A percentile compares a stretch with the other conserved stretches of the same genome.
phyloP scores from a whole-genome alignment of 2,888 invertebrate species.

The Pomacea canaliculata region DNA sequence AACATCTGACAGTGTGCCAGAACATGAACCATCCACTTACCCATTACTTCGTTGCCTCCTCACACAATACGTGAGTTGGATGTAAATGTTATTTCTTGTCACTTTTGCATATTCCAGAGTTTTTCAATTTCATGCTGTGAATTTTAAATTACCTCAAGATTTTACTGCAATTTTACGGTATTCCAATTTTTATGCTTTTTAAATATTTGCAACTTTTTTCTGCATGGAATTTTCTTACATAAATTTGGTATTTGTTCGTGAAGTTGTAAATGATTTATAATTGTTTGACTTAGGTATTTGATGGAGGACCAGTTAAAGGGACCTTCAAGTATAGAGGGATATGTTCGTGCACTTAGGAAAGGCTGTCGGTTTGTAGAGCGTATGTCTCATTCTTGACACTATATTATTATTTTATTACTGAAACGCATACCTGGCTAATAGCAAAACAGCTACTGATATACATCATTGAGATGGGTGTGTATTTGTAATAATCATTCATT shows the following conservation, averaged over 20 bases:
- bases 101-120: too few species aligned
- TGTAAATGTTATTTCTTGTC: too few species aligned
- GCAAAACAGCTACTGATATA: too few species aligned
- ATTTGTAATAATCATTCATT: too few species aligned
- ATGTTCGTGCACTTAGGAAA: conserved; percentile 71
- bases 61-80: conserved; percentile 72
- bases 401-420: background rate
- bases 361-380: conserved; percentile 74
- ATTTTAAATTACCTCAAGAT: too few species aligned
- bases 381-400: conserved; percentile 50
- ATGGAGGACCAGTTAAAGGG: conserved; percentile 74
- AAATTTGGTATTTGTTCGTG: background rate
- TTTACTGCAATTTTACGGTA: too few species aligned
- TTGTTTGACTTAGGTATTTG: conserved; percentile 66
- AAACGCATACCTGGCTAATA: background rate
- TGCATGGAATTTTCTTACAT: background rate
- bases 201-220: too few species aligned
- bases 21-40: conserved; percentile 74
- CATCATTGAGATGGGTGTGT: too few species aligned
- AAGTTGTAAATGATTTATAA: background rate
- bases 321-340: conserved; percentile 73
- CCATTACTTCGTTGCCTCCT: conserved; percentile 73
- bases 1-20: conserved; percentile 71
- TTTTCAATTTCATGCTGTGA: too few species aligned
- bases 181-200: too few species aligned